phyloP scores from a whole-genome alignment of 2,888 invertebrate genomes.

The Dichetophora obliterata region DNA sequence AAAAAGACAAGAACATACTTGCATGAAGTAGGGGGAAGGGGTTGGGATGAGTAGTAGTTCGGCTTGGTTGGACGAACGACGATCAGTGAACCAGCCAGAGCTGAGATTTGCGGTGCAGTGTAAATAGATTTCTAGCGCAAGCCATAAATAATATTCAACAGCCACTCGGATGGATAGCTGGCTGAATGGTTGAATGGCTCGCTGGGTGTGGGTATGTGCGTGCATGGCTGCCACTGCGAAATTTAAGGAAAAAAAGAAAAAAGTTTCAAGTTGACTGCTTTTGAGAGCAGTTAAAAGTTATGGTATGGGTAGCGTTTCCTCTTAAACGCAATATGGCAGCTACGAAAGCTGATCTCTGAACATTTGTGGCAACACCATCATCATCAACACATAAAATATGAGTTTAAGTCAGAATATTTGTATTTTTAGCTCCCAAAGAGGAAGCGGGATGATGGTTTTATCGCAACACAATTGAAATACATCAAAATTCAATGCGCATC shows the following conservation, averaged over 20 bases:
- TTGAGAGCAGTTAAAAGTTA: too few species aligned
- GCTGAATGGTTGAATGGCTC: neutral
- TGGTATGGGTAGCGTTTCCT: too few species aligned
- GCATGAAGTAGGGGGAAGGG: neutral
- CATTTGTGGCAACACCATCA: too few species aligned
- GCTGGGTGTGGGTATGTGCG: slow-evolving; percentile 5
- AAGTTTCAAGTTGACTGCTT: too few species aligned
- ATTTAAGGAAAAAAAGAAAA: too few species aligned
- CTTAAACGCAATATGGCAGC: too few species aligned
- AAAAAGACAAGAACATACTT: neutral
- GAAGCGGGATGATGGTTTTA: too few species aligned
- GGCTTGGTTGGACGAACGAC: neutral
- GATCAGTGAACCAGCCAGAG: slow-evolving; percentile 50
- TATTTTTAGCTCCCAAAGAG: too few species aligned
- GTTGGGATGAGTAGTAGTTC: neutral
- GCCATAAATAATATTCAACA: slow-evolving; percentile 64
- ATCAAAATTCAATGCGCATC: neutral
- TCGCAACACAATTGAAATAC: neutral
- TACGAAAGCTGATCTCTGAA: too few species aligned
- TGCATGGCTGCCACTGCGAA: neutral
- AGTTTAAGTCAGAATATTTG: too few species aligned
- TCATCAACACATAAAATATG: too few species aligned
- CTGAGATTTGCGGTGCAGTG: slow-evolving; percentile 67
- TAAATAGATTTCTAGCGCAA: slow-evolving; percentile 67
- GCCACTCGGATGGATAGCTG: slow-evolving; percentile 15